Conservation (phyloP, 30 jellyfish, hydroid and myxozoan genomes). For the Catostylus mosaicus region DNA sequence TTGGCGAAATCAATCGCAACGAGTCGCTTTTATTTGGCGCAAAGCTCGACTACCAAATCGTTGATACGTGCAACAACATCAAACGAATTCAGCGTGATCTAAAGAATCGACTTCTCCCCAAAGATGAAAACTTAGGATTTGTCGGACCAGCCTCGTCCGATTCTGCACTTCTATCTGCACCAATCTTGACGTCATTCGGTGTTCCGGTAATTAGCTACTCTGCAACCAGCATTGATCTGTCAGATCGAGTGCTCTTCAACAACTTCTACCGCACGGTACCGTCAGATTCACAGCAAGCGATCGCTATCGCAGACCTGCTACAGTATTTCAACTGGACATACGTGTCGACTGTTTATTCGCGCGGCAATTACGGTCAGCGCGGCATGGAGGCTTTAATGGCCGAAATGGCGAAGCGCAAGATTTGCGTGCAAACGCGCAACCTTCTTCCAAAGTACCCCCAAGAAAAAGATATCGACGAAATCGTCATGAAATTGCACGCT, state of each 20-base stretch:
- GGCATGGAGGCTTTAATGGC: too few species aligned
- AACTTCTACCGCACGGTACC: conserved; percentile 83
- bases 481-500: conserved; percentile 3
- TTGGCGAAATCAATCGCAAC: too few species aligned
- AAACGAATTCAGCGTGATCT: conserved; percentile 23
- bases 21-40: conserved; percentile 28
- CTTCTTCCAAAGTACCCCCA: too few species aligned
- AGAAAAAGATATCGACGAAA: too few species aligned
- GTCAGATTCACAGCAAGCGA: too few species aligned
- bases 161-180: conserved; percentile 45
- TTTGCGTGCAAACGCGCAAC: too few species aligned
- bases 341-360: too few species aligned
- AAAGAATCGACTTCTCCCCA: background rate
- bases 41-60: conserved; percentile 36
- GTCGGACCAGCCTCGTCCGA: conserved; percentile 67
- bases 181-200: conserved; percentile 33
- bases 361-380: too few species aligned
- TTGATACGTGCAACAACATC: conserved; percentile 46
- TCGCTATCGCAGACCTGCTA: too few species aligned
- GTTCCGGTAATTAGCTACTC: conserved; percentile 55
- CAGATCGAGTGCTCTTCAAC: conserved; percentile 31
- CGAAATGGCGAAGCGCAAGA: too few species aligned
- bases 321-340: too few species aligned
- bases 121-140: background rate
- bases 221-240: conserved; percentile 60